Evolutionary conservation across 2,113 vertebrate genomes (phyloP), one percentile per base, ranked within the genome.

Genomic region (Nansenia antarctica): DNA sequence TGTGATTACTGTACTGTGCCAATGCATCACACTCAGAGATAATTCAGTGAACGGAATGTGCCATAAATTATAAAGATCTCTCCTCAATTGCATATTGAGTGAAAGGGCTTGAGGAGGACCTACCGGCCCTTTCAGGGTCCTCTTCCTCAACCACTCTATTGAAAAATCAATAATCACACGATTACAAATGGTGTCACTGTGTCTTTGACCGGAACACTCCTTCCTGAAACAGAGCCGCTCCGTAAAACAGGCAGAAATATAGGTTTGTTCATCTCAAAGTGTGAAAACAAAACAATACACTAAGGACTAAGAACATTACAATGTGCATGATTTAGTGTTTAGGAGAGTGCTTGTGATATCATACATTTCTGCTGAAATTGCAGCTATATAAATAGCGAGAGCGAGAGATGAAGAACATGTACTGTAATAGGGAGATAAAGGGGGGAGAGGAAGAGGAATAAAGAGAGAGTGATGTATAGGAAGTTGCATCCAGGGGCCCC

Each of bases 21-120:
- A 82, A 87, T 89, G 90, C 77, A 87, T 91, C 82, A 89, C 57
- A 69, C 57, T 63, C 63, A 11, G 60, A 69, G 72, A 81, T 79
- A 73, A 83, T 80, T 80, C 69, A 60, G 65, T 69, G 73, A 77
- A 77, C 74, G 73, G 76, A 72, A 74, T 55, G 67, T 58, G 64
- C 65, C 59, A 74, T 80, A 73, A 80, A 78, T 80, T 27, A 72
- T 69, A 64, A 64, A 18, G 60, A 76, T 73, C 72, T 67, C n/a
- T 18, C 57, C 45, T 7, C 58, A 73, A 80, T 72, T 76, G 58
- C 66, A 66, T 62, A 68, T 65, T 79, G 82, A 69, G 59, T 35
- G 69, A 81, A 79, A 49, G 35, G 27, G 4, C 4, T 42, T 11
- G 3, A 18, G 47, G 14, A 18, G 32, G 8, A 27, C 27, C n/a